phyloP scores from a whole-genome alignment of 2,113 vertebrate genomes.

The Lycaon pictus region DNA sequence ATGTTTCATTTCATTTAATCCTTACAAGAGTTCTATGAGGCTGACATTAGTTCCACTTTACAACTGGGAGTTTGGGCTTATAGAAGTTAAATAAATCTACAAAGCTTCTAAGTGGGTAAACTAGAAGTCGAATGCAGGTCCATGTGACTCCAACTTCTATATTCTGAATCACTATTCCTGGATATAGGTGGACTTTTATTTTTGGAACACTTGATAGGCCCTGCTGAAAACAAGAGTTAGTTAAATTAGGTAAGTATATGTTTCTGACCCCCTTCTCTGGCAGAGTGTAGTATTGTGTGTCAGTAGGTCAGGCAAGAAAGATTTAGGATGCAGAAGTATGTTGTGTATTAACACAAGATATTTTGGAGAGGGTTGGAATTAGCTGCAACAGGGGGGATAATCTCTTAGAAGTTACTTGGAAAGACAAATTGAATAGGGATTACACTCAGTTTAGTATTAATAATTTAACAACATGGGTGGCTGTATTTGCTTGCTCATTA shows the following conservation, averaged over 20 bases:
- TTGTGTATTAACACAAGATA: neutral
- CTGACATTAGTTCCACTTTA: conserved; percentile 32
- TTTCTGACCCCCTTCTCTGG: neutral
- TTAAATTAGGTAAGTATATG: neutral
- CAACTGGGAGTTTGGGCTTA: conserved; percentile 34
- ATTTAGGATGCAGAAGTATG: neutral
- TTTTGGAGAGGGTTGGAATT: conserved; percentile 33
- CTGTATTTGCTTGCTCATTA: conserved; percentile 31
- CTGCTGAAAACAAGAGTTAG: neutral
- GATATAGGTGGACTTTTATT: conserved; percentile 14
- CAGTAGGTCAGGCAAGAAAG: neutral
- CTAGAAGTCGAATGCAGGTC: neutral
- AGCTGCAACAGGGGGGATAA: neutral
- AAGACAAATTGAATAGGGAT: conserved; percentile 12
- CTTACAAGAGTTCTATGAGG: neutral
- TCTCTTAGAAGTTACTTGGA: conserved; percentile 25
- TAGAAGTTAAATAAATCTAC: neutral
- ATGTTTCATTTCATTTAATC: conserved; percentile 31
- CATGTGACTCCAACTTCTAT: neutral
- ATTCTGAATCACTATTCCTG: neutral
- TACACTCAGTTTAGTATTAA: neutral
- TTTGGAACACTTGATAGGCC: neutral
- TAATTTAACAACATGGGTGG: conserved; percentile 4
- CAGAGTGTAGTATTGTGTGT: neutral
- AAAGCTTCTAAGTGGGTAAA: conserved; percentile 36